Percentiles rank a stretch among this genome's conserved stretches.
phyloP scores from a whole-genome alignment of 2,797 vertebrate species.

The Hemibagrus guttatus region DNA sequence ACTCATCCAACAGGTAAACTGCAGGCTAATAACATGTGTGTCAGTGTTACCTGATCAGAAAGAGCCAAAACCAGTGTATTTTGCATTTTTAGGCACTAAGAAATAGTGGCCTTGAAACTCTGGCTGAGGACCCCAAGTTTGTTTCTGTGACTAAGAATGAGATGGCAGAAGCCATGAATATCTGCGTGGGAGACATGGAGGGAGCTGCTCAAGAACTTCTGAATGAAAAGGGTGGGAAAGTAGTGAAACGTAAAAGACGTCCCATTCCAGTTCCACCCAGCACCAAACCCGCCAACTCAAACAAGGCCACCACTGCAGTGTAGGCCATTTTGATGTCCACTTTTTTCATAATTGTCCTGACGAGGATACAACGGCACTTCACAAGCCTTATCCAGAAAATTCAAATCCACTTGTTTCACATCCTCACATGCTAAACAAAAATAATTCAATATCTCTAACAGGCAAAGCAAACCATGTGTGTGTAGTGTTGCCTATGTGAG shows the following conservation, averaged over 20 bases:
- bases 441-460: constrained; percentile 14
- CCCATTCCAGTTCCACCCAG: constrained; percentile 65
- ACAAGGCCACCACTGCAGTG: constrained; percentile 41
- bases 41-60: background rate
- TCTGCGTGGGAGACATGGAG: constrained; percentile 77
- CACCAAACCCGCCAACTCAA: constrained; percentile 16
- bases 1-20: constrained; percentile 83
- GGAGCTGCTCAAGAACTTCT: constrained; percentile 73
- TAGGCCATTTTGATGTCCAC: constrained; percentile 35
- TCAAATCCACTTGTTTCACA: background rate
- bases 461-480: background rate
- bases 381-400: constrained; percentile 24
- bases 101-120: constrained; percentile 71
- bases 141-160: constrained; percentile 74
- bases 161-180: constrained; percentile 79
- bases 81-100: constrained; percentile 75
- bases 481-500: background rate
- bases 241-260: constrained; percentile 63
- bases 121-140: constrained; percentile 77
- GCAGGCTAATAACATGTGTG: background rate
- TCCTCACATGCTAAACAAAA: background rate
- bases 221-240: constrained; percentile 61
- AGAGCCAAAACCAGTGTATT: background rate
- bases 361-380: background rate
- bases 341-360: constrained; percentile 1